phyloP scores from a whole-genome alignment of 2,888 invertebrate genomes.

The Schrankia costaestrigalis region DNA sequence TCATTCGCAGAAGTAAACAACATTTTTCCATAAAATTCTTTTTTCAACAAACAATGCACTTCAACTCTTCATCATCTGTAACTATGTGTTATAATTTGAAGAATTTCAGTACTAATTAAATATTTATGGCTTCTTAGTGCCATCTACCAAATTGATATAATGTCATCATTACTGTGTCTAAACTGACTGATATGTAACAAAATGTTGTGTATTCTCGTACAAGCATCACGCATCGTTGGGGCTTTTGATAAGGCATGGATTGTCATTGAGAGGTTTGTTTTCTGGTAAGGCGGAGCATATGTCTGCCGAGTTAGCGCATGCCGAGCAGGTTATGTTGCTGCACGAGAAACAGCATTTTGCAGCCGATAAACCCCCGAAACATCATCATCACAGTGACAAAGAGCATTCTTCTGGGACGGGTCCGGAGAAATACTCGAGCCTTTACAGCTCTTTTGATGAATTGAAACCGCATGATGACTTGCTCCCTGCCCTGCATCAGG shows the following conservation, averaged over 20 bases:
- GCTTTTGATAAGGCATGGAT: constrained; percentile 40
- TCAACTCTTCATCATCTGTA: no score
- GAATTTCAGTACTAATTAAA: constrained; percentile 19
- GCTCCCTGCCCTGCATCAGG: constrained; percentile 66
- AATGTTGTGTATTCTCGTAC: constrained; percentile 53
- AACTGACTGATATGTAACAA: constrained; percentile 45
- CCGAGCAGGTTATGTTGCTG: constrained; percentile 77
- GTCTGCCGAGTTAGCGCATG: constrained; percentile 76
- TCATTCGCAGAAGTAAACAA: no score
- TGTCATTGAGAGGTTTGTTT: constrained; percentile 73
- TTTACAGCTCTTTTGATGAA: constrained; percentile 70
- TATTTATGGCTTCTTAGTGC: constrained; percentile 29
- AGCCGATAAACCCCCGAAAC: constrained; percentile 53
- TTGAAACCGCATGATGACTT: constrained; percentile 66
- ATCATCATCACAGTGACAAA: constrained; percentile 51
- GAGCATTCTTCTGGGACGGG: constrained; percentile 37
- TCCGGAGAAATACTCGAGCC: constrained; percentile 66
- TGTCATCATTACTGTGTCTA: constrained; percentile 42
- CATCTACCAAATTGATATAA: constrained; percentile 19
- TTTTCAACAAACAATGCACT: no score
- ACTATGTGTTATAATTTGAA: constrained; percentile 4
- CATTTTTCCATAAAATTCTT: no score
- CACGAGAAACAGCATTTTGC: constrained; percentile 72
- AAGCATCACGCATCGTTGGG: constrained; percentile 56
- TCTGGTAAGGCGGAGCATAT: constrained; percentile 77